These are phyloP conservation scores for Karalla daura DNA, from an alignment of 2,797 vertebrate species.

Conservation along the genomic window DNA sequence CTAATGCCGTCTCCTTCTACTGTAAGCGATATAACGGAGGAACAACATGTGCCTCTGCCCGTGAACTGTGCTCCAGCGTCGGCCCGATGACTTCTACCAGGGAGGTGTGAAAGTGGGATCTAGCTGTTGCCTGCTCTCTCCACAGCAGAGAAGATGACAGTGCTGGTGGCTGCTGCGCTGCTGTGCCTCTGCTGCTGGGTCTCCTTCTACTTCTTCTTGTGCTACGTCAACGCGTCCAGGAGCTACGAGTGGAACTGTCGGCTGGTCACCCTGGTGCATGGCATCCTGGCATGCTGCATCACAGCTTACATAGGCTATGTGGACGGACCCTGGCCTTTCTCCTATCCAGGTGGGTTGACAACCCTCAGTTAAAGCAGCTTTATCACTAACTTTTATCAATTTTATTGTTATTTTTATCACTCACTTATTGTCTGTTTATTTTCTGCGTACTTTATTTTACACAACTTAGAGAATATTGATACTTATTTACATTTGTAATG, in stretches of 20 bases:
- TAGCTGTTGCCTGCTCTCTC: conserved; percentile 32
- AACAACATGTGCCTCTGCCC: conserved; percentile 34
- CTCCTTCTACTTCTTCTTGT: conserved; percentile 88
- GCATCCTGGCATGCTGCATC: conserved; percentile 89
- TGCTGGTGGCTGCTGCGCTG: conserved; percentile 81
- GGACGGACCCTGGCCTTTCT: conserved; percentile 96
- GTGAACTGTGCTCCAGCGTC: conserved; percentile 13
- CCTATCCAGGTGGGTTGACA: conserved; percentile 91
- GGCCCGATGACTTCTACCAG: conserved; percentile 20
- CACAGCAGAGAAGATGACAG: conserved; percentile 77
- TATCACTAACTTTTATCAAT: too few species aligned
- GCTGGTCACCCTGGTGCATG: conserved; percentile 92
- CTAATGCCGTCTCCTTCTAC: conserved; percentile 60
- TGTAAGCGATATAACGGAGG: conserved; percentile 73
- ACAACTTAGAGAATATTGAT: too few species aligned
- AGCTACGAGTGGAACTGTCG: conserved; percentile 95
- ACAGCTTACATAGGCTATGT: conserved; percentile 94
- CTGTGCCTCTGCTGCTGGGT: conserved; percentile 89
- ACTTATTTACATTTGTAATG: too few species aligned
- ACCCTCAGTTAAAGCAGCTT: too few species aligned
- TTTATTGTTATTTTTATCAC: too few species aligned
- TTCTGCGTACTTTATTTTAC: too few species aligned
- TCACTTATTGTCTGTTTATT: not conserved
- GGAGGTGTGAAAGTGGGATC: not conserved
- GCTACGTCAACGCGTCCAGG: conserved; percentile 81